A percentile compares a stretch with the other conserved stretches of the same genome.
Conservation (phyloP, 2,113 vertebrate genomes). For the Apistogramma diplotaenia region DNA sequence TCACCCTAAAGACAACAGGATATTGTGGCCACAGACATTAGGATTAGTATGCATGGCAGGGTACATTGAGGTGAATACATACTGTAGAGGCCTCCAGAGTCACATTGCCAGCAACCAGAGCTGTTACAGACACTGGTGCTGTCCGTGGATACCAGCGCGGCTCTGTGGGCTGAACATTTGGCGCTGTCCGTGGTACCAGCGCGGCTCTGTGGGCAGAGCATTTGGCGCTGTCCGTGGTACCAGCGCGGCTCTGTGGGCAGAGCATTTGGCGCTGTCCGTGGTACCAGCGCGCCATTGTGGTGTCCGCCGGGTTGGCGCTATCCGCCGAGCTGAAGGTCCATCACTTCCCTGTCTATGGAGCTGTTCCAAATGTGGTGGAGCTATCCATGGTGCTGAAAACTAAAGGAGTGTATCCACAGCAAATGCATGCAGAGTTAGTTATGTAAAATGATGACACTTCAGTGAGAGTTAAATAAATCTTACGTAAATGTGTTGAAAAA, state of each 20-base stretch:
- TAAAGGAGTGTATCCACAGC: background rate
- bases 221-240: background rate
- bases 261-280: background rate
- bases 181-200: background rate
- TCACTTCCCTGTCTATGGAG: too few species aligned
- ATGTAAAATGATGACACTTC: background rate
- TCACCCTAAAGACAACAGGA: background rate
- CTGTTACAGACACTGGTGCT: background rate
- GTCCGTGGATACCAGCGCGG: constrained; percentile 13
- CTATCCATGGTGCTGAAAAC: background rate
- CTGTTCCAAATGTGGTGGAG: too few species aligned
- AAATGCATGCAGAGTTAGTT: background rate
- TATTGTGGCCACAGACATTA: background rate
- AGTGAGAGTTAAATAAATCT: background rate
- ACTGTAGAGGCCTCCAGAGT: background rate
- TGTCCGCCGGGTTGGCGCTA: background rate
- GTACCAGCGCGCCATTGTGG: background rate
- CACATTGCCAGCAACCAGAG: background rate
- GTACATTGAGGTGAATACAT: background rate
- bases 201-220: background rate
- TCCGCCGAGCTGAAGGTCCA: background rate
- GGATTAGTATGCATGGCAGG: constrained; percentile 6
- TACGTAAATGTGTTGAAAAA: accelerated
- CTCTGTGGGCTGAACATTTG: background rate
- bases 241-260: background rate